Base-by-base conservation (phyloP, 2,888 invertebrate genomes). In the Dryococelus australis region DNA sequence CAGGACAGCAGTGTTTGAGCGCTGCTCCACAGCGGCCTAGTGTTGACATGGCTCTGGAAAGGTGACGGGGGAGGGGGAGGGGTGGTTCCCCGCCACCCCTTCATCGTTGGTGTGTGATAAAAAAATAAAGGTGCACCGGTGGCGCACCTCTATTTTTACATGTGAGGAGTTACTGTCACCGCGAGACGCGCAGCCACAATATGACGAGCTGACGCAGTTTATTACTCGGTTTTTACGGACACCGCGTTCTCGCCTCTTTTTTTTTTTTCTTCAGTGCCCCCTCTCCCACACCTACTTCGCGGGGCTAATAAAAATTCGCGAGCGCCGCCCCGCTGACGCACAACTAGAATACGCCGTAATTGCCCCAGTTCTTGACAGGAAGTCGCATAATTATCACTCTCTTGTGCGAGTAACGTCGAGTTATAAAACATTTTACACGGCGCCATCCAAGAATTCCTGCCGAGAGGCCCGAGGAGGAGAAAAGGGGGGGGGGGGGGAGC, bases 131-230 rank as follows among this genome's bases (percentile, higher is more conserved):
- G 65, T 47, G 65, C n/a, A 51, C 13, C 8, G 65, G 24, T 2
- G 10, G 65, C 65, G 65, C 24, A 24, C n/a, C 65, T 65, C 65
- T 65, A 65, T 65, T 65, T 65, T n/a, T 65, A 65, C n/a, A 20
- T 6, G 65, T 6, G n/a, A 65, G 65, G n/a, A 65, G 65, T 65
- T 65, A 65, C 65, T 65, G 65, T 65, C n/a, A 8, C 65, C 65
- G 16, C 65, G 20, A n/a, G n/a, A n/a, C n/a, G n/a, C n/a, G n/a
- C 65, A 24, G 24, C 65, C 65, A n/a, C 65, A 65, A 65, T 16
- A 65, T 16, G 65, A 65, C 65, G 65, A 65, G 65, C 65, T 65
- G 65, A 65, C 65, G 65, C n/a, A 24, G 65, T 65, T 65, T 65
- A 65, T 12, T 65, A 65, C 65, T 65, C 65, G 0, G n/a, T 65